phyloP scores from a whole-genome alignment of 2,113 vertebrate species.

The Rhynchopsitta pachyrhyncha region DNA sequence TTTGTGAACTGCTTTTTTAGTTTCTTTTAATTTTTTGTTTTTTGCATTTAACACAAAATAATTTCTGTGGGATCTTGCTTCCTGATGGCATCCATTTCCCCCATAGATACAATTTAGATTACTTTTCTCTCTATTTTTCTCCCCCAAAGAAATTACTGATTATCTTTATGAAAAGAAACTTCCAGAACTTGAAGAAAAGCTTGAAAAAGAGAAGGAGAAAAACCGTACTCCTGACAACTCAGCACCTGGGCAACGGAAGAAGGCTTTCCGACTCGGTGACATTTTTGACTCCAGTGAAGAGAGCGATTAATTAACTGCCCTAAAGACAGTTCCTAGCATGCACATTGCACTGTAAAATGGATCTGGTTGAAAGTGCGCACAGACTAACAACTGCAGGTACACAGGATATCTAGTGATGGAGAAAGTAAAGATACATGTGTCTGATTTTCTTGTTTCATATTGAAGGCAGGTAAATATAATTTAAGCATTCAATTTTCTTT shows the following conservation, averaged over 20 bases:
- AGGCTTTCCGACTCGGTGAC: constrained; percentile 56
- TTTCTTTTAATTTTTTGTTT: neutral
- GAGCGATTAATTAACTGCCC: neutral
- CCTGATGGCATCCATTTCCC: neutral
- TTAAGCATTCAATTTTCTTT: neutral
- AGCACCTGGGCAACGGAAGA: neutral
- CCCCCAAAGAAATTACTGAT: constrained; percentile 68
- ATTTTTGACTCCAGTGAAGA: constrained; percentile 65
- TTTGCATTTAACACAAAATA: neutral
- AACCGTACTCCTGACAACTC: accelerated
- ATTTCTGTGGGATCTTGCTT: neutral
- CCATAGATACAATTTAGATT: neutral
- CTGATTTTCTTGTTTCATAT: neutral
- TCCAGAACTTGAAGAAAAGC: constrained; percentile 62
- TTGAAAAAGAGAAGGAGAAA: neutral
- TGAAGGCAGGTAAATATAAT: neutral
- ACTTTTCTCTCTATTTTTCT: neutral
- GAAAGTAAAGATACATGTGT: neutral
- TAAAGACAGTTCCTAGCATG: neutral
- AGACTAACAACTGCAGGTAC: neutral
- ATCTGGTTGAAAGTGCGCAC: neutral
- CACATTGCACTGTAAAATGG: neutral
- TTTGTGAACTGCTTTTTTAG: neutral
- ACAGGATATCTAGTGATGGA: neutral
- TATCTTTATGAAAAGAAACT: constrained; percentile 64